Percentiles rank a stretch among this genome's conserved stretches.
Evolutionary conservation across 2,888 invertebrate genomes (phyloP).

Genomic region (Cantharis flavilabris): DNA sequence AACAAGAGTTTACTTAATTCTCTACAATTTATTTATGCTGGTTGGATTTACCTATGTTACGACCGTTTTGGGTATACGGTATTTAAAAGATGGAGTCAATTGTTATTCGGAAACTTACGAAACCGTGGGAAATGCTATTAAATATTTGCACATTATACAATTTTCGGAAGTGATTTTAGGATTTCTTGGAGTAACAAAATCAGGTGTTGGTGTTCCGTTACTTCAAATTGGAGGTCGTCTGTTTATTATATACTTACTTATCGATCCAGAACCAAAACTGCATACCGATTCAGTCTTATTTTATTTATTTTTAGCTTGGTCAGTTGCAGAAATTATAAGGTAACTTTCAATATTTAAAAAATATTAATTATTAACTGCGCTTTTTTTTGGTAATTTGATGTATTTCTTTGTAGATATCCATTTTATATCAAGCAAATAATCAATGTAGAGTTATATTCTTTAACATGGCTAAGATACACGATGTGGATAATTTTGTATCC

Average conservation of each 20-base stretch:
- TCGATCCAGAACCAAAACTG: constrained; percentile 83
- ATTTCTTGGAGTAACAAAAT: constrained; percentile 84
- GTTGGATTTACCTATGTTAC: constrained; percentile 82
- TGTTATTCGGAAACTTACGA: constrained; percentile 73
- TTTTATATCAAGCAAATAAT: constrained; percentile 85
- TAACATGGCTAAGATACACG: constrained; percentile 93
- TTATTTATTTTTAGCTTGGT: constrained; percentile 86
- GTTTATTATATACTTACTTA: constrained; percentile 72
- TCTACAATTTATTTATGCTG: constrained; percentile 91
- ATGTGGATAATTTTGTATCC: constrained; percentile 95
- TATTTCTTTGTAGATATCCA: constrained; percentile 73
- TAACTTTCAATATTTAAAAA: constrained; percentile 47
- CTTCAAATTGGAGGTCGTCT: constrained; percentile 81
- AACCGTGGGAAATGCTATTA: constrained; percentile 75
- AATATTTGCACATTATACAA: constrained; percentile 81
- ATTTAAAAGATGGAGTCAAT: constrained; percentile 72
- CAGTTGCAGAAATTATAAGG: constrained; percentile 81
- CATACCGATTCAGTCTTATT: constrained; percentile 86
- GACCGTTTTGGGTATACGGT: constrained; percentile 73
- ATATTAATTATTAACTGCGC: no score
- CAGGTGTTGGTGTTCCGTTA: constrained; percentile 71
- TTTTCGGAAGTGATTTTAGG: constrained; percentile 90
- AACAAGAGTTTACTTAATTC: constrained; percentile 80
- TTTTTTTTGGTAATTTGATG: not conserved
- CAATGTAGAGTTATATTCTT: constrained; percentile 69